A percentile compares a stretch with the other conserved stretches of the same genome.
These are phyloP conservation scores for Drosophila eugracilis DNA, from an alignment of 1,140 invertebrate species.

Conservation along the genomic window DNA sequence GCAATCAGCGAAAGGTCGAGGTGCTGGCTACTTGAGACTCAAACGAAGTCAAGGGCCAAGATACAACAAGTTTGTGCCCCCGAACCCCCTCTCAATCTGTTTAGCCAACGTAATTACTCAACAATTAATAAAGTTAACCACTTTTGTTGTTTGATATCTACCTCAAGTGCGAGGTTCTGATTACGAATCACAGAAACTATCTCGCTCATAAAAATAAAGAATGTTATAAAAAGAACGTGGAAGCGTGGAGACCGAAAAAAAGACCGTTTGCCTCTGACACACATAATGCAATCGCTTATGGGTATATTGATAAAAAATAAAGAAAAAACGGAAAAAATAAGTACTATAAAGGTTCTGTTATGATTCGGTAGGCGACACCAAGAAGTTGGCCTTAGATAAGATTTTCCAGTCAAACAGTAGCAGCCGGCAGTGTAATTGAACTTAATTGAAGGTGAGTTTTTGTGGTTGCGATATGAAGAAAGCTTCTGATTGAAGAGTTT, in stretches of 20 bases:
- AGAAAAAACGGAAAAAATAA: neutral
- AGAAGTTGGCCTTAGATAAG: constrained; percentile 58
- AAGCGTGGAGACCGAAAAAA: constrained; percentile 5
- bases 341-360: constrained; percentile 16
- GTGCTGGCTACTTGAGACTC: constrained; percentile 28
- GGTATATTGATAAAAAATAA: constrained; percentile 35
- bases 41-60: constrained; percentile 40
- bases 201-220: constrained; percentile 24
- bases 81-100: constrained; percentile 5
- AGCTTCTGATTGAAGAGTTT: neutral
- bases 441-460: constrained; percentile 21
- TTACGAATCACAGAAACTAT: constrained; percentile 43
- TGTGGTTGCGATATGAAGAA: neutral
- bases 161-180: constrained; percentile 43
- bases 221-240: constrained; percentile 24
- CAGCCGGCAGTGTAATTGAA: constrained; percentile 11
- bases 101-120: constrained; percentile 52
- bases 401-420: constrained; percentile 15
- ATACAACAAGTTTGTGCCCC: constrained; percentile 31
- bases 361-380: constrained; percentile 19
- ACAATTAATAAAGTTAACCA: constrained; percentile 68
- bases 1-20: constrained; percentile 38
- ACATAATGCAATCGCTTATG: constrained; percentile 38
- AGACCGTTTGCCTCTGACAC: constrained; percentile 16
- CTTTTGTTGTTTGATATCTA: constrained; percentile 44